Percentiles rank a stretch among this genome's conserved stretches.
These are phyloP conservation scores for Amphipyra tragopoginis DNA, from an alignment of 2,888 invertebrate genomes.

Conservation along the genomic window DNA sequence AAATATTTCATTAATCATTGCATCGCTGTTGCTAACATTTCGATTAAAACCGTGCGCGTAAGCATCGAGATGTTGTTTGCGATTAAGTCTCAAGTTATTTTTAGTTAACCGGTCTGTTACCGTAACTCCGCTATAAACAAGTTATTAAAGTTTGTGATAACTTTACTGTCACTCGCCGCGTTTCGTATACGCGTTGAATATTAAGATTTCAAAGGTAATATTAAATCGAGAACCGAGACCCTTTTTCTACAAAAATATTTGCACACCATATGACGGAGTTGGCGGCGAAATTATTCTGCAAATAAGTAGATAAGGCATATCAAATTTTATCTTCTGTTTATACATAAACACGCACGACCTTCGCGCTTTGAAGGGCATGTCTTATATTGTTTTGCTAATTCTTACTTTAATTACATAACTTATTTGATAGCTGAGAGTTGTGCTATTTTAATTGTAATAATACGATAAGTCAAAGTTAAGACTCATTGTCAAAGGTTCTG, in stretches of 20 bases:
- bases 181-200: slow-evolving; percentile 2
- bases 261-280: slow-evolving; percentile 17
- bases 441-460: slow-evolving; percentile 21
- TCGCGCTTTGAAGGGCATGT: slow-evolving; percentile 65
- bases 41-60: slow-evolving; percentile 39
- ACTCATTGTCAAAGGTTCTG: slow-evolving; percentile 12
- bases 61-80: slow-evolving; percentile 48
- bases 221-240: neutral
- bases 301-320: slow-evolving; percentile 52
- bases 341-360: slow-evolving; percentile 69
- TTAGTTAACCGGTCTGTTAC: slow-evolving; percentile 66
- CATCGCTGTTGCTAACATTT: slow-evolving; percentile 29
- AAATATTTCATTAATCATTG: slow-evolving; percentile 31
- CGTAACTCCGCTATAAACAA: slow-evolving; percentile 58
- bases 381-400: slow-evolving; percentile 43
- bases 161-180: slow-evolving; percentile 7
- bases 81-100: slow-evolving; percentile 61
- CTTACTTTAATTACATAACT: slow-evolving; percentile 35
- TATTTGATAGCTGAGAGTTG: slow-evolving; percentile 24
- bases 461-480: slow-evolving; percentile 20
- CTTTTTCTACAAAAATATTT: slow-evolving; percentile 19
- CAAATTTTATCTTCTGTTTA: slow-evolving; percentile 57
- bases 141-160: slow-evolving; percentile 45
- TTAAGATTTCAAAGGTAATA: slow-evolving; percentile 3
- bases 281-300: slow-evolving; percentile 31